These are phyloP conservation scores for Micromesistius poutassou DNA, from an alignment of 2,797 vertebrate genomes.

Conservation along the genomic window DNA sequence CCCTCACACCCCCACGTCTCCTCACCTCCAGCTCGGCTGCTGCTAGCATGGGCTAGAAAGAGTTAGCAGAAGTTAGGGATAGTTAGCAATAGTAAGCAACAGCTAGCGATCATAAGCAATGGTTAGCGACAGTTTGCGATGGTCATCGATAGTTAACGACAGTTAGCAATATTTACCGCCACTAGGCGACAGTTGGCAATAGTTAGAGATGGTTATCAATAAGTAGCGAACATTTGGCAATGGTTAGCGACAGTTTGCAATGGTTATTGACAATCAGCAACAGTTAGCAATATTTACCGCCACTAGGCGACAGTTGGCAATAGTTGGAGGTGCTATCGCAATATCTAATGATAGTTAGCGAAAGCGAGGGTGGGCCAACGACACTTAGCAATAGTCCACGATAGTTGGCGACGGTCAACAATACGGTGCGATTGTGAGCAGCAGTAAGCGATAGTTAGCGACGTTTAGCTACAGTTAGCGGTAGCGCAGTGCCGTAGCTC, in stretches of 20 bases:
- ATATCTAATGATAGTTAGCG: not conserved
- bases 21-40: not conserved
- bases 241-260: not conserved
- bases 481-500: not conserved
- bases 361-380: not conserved
- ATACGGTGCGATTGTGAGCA: not conserved
- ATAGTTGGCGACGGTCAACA: not conserved
- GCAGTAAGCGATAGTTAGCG: not conserved
- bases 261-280: not conserved
- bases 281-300: not conserved
- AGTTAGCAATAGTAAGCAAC: not conserved
- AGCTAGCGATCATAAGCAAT: not conserved
- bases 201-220: not conserved
- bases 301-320: not conserved
- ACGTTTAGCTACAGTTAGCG: not conserved
- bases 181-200: not conserved
- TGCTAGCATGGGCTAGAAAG: not conserved
- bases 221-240: not conserved
- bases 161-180: not conserved
- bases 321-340: not conserved
- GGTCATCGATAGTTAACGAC: not conserved
- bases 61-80: not conserved
- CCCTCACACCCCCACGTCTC: not conserved
- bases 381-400: too few relatives aligned
- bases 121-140: not conserved